Evolutionary conservation across 2,797 vertebrate genomes (phyloP).

Genomic region (Enteromius paludinosus): DNA sequence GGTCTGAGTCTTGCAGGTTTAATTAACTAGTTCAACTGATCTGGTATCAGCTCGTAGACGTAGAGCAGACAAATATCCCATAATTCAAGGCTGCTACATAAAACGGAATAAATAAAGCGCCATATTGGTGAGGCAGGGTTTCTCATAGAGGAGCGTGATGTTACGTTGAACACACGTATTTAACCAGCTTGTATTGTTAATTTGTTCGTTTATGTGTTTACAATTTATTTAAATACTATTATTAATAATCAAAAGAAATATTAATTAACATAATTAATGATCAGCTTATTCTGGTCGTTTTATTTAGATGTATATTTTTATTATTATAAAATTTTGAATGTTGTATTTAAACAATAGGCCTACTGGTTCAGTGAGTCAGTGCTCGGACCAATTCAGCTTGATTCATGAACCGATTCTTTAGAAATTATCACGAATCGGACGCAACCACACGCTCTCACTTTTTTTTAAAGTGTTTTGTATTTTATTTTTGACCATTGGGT

Average conservation of each 20-base stretch:
- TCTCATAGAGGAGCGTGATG: not conserved
- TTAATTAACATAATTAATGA: not conserved
- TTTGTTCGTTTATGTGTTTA: not conserved
- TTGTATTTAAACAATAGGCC: not conserved
- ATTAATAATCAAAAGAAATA: not conserved
- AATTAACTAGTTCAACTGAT: conserved; percentile 39
- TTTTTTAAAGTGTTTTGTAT: not conserved
- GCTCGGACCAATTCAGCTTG: not conserved
- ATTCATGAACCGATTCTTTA: too few species aligned
- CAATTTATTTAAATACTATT: not conserved
- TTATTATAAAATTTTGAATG: not conserved
- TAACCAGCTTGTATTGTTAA: not conserved
- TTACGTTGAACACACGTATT: not conserved
- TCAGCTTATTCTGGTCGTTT: too few species aligned
- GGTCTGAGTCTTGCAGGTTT: not conserved
- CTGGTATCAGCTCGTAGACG: conserved; percentile 25
- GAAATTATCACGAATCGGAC: not conserved
- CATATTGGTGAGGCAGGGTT: conserved; percentile 51
- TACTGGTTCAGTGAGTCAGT: not conserved
- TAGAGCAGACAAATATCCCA: conserved; percentile 46
- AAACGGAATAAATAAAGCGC: conserved; percentile 29
- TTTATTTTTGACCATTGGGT: not conserved
- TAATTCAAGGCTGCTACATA: conserved; percentile 45
- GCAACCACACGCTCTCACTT: too few species aligned
- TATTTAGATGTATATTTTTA: too few species aligned